Evolutionary conservation across 2,888 invertebrate genomes (phyloP), one percentile per base, ranked within the genome.

Genomic region (Digitonthophagus gazella): DNA sequence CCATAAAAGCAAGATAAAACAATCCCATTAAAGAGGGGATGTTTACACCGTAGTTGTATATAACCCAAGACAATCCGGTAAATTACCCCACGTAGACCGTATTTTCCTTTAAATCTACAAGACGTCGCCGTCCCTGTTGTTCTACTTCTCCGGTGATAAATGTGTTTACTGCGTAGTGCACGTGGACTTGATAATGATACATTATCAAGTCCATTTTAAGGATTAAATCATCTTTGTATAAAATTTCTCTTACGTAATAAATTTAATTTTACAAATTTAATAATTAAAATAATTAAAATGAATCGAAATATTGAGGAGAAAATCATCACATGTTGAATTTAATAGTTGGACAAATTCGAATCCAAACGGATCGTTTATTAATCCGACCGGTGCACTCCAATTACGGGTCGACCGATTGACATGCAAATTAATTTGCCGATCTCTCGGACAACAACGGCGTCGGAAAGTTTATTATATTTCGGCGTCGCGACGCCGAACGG

Each of bases 1-100:
- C 8, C 80, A 81, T 82, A 81, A 81, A 80, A 77, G 79, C 78
- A 78, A 80, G 80, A 81, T 81, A 82, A 82, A 81, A 81, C 82
- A 82, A 82, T 82, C 81, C 80, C 80, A 82, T 81, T 82, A 80
- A 44, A 44, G 78, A 75, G 74, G 71, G 72, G 74, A 74, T 78
- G 78, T 77, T 78, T 76, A 77, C 77, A 77, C 74, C 58, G 69
- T 28, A 58, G n/a, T 20, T 20, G 61, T 61, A 61, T 61, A 61
- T 61, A 61, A 11, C 61, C 61, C 19, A 20, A 20, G 61, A 61
- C 61, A 61, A 61, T 61, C 61, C 61, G 61, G 61, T 18, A 61
- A 61, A 61, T 61, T 61, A 19, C 61, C 18, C 11, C 28, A 44
- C 28, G 3, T 11, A 44, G 11, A 44, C 28, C 28, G 28, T 44